Evolutionary conservation across 1,140 invertebrate species (phyloP).

Genomic region (Pinna nobilis): DNA sequence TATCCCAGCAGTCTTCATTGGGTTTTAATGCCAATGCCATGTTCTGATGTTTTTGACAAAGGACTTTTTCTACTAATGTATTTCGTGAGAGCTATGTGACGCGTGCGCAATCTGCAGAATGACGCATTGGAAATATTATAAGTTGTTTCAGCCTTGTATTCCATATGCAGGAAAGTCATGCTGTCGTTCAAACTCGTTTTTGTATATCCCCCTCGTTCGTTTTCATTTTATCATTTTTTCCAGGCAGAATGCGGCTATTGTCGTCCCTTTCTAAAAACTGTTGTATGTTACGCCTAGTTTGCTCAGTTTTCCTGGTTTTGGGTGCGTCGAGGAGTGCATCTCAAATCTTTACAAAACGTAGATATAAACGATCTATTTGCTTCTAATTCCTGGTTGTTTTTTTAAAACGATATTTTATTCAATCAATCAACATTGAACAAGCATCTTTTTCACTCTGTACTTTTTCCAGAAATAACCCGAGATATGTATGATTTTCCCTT

Average conservation of each 20-base stretch:
- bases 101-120: conserved; percentile 5
- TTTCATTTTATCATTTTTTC: conserved; percentile 33
- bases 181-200: conserved; percentile 28
- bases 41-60: conserved; percentile 39
- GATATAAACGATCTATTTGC: not conserved
- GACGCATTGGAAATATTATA: conserved; percentile 12
- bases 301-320: not conserved
- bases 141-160: conserved; percentile 5
- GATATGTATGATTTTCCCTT: conserved; percentile 3
- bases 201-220: not conserved
- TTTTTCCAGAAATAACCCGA: conserved; percentile 8
- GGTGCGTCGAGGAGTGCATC: not conserved
- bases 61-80: conserved; percentile 15
- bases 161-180: not conserved
- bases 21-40: conserved; percentile 20
- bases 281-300: not conserved
- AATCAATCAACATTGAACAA: not conserved
- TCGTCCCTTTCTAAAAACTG: conserved; percentile 36
- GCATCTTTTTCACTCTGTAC: not conserved
- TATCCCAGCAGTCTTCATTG: conserved; percentile 1
- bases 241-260: conserved; percentile 25
- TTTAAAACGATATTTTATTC: not conserved
- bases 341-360: not conserved
- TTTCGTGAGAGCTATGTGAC: not conserved
- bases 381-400: conserved; percentile 4